A percentile compares a stretch with the other conserved stretches of the same genome.
Evolutionary conservation across 1,140 invertebrate species (phyloP).

Genomic region (Platorchestia sp.): DNA sequence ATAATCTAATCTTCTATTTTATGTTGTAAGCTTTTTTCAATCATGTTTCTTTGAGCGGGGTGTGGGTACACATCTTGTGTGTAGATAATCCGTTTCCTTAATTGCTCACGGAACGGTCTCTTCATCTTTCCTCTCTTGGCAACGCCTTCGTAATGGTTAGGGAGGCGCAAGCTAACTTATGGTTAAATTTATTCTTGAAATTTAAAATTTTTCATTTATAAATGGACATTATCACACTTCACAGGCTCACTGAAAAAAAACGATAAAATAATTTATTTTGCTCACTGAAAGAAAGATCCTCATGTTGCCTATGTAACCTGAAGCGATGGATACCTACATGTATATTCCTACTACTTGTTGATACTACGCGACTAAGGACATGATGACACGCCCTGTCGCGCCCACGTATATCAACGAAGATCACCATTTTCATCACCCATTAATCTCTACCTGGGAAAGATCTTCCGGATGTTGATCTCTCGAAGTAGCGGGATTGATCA

Average conservation of each 20-base stretch:
- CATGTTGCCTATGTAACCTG: neutral
- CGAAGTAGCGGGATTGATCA: neutral
- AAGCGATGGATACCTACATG: neutral
- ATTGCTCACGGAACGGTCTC: no score
- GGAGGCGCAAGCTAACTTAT: no score
- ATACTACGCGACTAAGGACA: neutral
- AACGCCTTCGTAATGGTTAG: no score
- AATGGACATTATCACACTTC: neutral
- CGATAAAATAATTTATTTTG: neutral
- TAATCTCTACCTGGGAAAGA: neutral
- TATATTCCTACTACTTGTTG: neutral
- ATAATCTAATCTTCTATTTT: no score
- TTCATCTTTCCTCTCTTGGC: no score
- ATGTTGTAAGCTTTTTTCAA: no score
- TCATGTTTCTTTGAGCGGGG: no score
- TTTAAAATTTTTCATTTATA: neutral
- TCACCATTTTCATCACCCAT: neutral
- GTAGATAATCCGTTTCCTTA: no score
- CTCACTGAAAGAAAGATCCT: neutral
- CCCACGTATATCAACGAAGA: neutral
- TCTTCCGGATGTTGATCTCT: slow-evolving; percentile 2
- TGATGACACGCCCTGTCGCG: neutral
- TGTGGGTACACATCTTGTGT: no score
- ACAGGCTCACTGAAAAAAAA: neutral
- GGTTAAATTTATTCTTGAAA: neutral